Evolutionary conservation across 2,797 vertebrate species (phyloP).

Genomic region (Diceros bicornis): DNA sequence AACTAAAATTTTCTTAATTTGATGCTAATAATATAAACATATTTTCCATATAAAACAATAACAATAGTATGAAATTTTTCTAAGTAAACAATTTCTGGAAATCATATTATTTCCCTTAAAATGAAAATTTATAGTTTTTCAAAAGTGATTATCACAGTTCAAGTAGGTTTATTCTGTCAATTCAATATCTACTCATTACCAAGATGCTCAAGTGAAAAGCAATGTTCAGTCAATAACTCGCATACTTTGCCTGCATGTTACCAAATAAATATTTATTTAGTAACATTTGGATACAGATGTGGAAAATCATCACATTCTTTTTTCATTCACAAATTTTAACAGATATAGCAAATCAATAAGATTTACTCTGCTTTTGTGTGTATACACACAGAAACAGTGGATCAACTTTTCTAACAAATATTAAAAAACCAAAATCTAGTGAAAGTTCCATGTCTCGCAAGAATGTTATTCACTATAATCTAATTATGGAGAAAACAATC

Average conservation of each 20-base stretch:
- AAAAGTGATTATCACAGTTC: neutral
- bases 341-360: neutral
- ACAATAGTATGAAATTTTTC: neutral
- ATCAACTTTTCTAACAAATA: conserved; percentile 40
- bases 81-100: neutral
- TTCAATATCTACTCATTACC: neutral
- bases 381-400: neutral
- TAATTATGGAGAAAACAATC: conserved; percentile 56
- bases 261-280: neutral
- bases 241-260: neutral
- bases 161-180: neutral
- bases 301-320: neutral
- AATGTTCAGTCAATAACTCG: neutral
- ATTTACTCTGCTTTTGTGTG: neutral
- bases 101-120: too few species aligned
- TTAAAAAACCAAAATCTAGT: neutral
- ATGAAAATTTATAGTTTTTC: neutral
- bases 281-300: neutral
- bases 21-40: neutral
- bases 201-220: neutral
- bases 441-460: conserved; percentile 46
- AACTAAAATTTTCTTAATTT: conserved; percentile 37
- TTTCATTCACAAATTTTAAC: neutral
- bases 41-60: neutral
- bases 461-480: conserved; percentile 49